A percentile compares a stretch with the other conserved stretches of the same genome.
phyloP scores from a whole-genome alignment of 2,113 vertebrate species.

The Gorsachius goisagi region DNA sequence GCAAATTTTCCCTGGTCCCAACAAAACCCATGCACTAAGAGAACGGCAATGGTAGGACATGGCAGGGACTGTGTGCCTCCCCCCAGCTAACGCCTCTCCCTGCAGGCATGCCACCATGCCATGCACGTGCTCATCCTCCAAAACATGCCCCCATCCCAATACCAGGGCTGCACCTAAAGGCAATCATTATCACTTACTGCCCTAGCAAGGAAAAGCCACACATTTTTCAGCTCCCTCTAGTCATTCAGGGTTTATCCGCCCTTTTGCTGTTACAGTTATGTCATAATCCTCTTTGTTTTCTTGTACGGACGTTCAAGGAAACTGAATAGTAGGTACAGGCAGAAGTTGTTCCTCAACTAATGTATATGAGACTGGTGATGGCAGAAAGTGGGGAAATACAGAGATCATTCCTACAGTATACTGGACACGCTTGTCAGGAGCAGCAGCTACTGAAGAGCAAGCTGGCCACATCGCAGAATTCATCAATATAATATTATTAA shows the following conservation, averaged over 20 bases:
- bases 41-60: accelerated
- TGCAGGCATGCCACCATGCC: not conserved
- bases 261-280: not conserved
- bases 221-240: not conserved
- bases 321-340: not conserved
- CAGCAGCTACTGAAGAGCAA: not conserved
- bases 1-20: not conserved
- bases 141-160: accelerated
- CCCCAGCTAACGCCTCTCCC: not conserved
- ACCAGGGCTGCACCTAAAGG: not conserved
- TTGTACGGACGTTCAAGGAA: not conserved
- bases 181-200: not conserved
- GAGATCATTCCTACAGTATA: not conserved
- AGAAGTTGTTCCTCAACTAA: not conserved
- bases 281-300: not conserved
- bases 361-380: not conserved
- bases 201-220: not conserved
- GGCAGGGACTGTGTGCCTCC: not conserved
- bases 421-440: not conserved
- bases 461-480: not conserved
- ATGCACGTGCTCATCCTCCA: not conserved
- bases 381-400: not conserved
- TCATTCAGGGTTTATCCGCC: not conserved
- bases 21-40: not conserved
- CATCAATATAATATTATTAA: not conserved